Evolutionary conservation across 2,888 invertebrate genomes (phyloP), one percentile per base, ranked within the genome.

Genomic region (Stenolophus ochropezus): DNA sequence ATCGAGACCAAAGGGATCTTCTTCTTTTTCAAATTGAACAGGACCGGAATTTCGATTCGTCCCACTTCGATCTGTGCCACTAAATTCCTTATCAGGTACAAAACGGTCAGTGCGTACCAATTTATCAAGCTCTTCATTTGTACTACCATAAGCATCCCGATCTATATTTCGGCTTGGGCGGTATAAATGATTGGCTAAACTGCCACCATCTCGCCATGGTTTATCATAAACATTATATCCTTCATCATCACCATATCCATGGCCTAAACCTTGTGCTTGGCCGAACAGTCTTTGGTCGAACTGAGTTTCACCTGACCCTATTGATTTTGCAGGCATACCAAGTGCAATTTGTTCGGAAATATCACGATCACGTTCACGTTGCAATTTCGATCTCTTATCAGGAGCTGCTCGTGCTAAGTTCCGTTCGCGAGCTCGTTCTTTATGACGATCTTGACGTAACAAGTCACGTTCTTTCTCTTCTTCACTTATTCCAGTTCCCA

Each of bases 331-430:
- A 0, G 99, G 99, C 90, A 99, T 90, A 0, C 99, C 99, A 11
- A 99, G 91, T 0, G 99, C 99, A 84, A 99, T 99, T 91, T 99
- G 98, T 88, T 99, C 99, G 5, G 98, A 98, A 82, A 99, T 98
- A 87, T 99, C 99, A 2, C 99, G 93, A 85, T 99, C 99, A 1
- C 98, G 92, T 86, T 97, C 97, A 53, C 95, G 92, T 86, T 96
- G 96, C 79, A 98, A 89, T 85, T 97, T 96, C 0, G 96, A 94
- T 84, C 94, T 93, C 87, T 98, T 98, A 86, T 99, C 98, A 0
- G 98, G 98, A 0, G 97, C 98, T 0, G 98, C 97, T 77, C 98
- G 91, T 0, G 97, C 94, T 23, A 99, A 90, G 89, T 99, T 99
- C 74, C 98, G 91, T 83, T 99, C 98, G 4, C 98, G 91, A 83